These are phyloP conservation scores for Drosophila ochracea DNA, from an alignment of 2,888 invertebrate species.

Conservation along the genomic window DNA sequence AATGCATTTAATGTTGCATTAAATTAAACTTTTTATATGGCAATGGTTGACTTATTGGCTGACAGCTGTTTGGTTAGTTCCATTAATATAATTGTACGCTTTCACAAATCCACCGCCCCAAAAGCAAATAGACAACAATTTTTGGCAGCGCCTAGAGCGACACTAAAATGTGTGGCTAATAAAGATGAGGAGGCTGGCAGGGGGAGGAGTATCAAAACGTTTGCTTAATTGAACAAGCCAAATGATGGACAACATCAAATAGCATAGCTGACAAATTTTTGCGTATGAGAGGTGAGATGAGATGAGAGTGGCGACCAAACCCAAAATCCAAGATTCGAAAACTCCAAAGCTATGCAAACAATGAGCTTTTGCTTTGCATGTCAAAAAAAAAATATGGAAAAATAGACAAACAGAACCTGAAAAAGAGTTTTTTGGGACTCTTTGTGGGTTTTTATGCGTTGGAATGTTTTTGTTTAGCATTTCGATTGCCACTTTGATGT, in stretches of 20 bases:
- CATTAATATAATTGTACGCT: constrained; percentile 84
- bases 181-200: neutral
- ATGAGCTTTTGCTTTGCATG: constrained; percentile 51
- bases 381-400: constrained; percentile 24
- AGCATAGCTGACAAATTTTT: constrained; percentile 67
- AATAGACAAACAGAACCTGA: constrained; percentile 43
- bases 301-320: constrained; percentile 24
- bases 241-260: constrained; percentile 21
- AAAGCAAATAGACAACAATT: constrained; percentile 41
- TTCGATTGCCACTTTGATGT: constrained; percentile 36
- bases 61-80: constrained; percentile 61
- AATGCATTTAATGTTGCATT: constrained; percentile 41
- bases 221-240: constrained; percentile 67
- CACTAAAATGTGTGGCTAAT: constrained; percentile 38
- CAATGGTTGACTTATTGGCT: constrained; percentile 33
- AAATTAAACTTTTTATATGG: constrained; percentile 59
- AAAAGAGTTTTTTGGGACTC: constrained; percentile 21
- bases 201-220: constrained; percentile 19
- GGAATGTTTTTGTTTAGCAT: constrained; percentile 74
- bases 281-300: constrained; percentile 53
- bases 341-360: constrained; percentile 46
- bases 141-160: constrained; percentile 48
- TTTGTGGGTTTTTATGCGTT: constrained; percentile 46
- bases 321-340: constrained; percentile 24
- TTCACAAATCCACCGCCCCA: constrained; percentile 73